Conservation (phyloP, 2,888 invertebrate genomes). For the Halictus ligatus region DNA sequence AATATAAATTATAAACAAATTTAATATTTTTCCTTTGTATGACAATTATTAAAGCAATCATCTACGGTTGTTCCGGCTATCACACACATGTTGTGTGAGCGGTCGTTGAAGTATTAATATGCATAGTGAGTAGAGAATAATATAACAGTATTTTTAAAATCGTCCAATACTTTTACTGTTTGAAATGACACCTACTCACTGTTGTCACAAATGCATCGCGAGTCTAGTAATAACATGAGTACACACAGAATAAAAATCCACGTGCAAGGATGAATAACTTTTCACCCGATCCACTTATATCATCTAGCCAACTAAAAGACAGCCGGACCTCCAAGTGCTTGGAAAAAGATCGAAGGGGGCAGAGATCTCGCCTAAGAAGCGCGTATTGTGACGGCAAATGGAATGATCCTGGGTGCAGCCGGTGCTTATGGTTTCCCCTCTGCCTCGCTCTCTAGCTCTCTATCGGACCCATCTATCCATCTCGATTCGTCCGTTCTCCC, state of each 20-base stretch:
- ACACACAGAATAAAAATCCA: neutral
- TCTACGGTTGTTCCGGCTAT: too few relatives aligned
- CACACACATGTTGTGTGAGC: too few relatives aligned
- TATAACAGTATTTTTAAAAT: too few relatives aligned
- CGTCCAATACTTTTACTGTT: too few relatives aligned
- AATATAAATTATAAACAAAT: too few relatives aligned
- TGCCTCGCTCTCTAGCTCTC: slow-evolving; percentile 43
- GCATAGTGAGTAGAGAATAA: too few relatives aligned
- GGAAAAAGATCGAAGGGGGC: slow-evolving; percentile 22
- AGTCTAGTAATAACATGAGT: neutral
- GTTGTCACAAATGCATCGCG: too few relatives aligned
- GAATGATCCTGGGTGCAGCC: slow-evolving; percentile 76
- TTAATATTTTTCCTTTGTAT: too few relatives aligned
- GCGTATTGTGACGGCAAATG: slow-evolving; percentile 70
- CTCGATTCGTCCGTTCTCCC: slow-evolving; percentile 48
- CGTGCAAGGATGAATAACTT: neutral
- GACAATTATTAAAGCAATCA: too few relatives aligned
- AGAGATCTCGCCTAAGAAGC: slow-evolving; percentile 48
- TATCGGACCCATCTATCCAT: slow-evolving; percentile 50
- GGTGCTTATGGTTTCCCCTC: slow-evolving; percentile 63
- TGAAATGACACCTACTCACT: too few relatives aligned
- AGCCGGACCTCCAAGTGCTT: neutral
- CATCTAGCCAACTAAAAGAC: neutral
- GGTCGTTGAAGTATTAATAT: too few relatives aligned
- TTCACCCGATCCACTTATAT: neutral